A percentile compares a stretch with the other conserved stretches of the same genome.
phyloP scores from a whole-genome alignment of 2,797 vertebrate species.

The Sebastolobus alascanus region DNA sequence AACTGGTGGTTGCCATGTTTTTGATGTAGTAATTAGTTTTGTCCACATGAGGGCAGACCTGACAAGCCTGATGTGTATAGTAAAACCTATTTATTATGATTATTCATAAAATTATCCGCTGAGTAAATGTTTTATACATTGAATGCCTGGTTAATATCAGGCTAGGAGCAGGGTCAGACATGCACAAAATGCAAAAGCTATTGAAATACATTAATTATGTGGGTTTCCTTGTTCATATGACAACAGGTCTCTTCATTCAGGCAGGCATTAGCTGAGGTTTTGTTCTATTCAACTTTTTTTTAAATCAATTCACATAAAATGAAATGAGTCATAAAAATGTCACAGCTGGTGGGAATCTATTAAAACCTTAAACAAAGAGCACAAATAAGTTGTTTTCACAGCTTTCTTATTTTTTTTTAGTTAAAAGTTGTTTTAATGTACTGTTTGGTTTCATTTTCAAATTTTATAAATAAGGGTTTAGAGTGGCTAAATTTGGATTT shows the following conservation, averaged over 20 bases:
- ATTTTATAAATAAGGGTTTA: not conserved
- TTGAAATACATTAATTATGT: not conserved
- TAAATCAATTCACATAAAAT: too few species aligned
- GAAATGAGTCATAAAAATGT: too few species aligned
- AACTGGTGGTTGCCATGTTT: not conserved
- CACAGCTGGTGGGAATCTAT: too few species aligned
- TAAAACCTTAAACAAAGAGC: not conserved
- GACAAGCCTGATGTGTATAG: not conserved
- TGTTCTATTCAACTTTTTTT: not conserved
- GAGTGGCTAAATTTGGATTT: too few species aligned
- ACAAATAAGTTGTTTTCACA: too few species aligned
- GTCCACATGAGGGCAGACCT: slow-evolving; percentile 54
- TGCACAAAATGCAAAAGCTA: not conserved
- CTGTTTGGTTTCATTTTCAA: too few species aligned
- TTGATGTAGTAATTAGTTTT: not conserved
- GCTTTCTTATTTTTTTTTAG: too few species aligned
- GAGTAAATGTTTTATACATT: not conserved
- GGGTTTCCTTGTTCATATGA: not conserved
- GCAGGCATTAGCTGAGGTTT: fast-evolving
- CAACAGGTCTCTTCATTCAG: not conserved
- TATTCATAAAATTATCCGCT: not conserved
- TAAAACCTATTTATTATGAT: not conserved
- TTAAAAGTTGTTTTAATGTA: too few species aligned
- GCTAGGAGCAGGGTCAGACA: not conserved
- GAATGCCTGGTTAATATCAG: not conserved